Evolutionary conservation across 2,797 vertebrate species (phyloP).

Genomic region (Peromyscus nudipes): DNA sequence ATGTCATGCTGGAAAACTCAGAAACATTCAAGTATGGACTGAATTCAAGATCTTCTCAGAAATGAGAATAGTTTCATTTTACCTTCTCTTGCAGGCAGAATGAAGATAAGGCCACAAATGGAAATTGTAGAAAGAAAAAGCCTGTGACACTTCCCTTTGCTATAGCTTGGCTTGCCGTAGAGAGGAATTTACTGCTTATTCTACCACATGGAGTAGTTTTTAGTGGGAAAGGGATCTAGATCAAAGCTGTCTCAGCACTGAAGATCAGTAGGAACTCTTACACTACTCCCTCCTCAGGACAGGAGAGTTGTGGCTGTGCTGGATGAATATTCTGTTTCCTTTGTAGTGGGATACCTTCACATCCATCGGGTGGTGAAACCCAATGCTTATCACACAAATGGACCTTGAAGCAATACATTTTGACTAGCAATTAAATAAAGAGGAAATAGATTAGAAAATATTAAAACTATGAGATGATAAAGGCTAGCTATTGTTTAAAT

Average conservation of each 20-base stretch:
- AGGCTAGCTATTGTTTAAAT: neutral
- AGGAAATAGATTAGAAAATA: neutral
- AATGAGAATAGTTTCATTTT: conserved; percentile 9
- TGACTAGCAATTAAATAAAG: neutral
- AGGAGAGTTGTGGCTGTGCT: neutral
- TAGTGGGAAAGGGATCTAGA: neutral
- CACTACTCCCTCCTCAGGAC: neutral
- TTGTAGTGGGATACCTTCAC: neutral
- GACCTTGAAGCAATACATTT: conserved; percentile 15
- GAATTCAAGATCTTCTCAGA: neutral
- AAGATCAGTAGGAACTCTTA: neutral
- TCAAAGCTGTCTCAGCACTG: neutral
- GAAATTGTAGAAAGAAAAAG: neutral
- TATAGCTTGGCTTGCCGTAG: neutral
- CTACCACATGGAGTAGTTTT: neutral
- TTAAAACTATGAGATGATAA: neutral
- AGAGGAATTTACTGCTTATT: neutral
- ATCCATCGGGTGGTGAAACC: neutral
- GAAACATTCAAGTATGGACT: neutral
- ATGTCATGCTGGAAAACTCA: neutral
- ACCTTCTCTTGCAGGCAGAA: neutral
- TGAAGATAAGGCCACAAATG: neutral
- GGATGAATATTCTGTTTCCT: neutral
- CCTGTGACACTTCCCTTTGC: neutral
- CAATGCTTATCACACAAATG: conserved; percentile 6